A percentile compares a stretch with the other conserved stretches of the same genome.
Evolutionary conservation across 2,888 invertebrate species (phyloP).

Genomic region (Nezara viridula): DNA sequence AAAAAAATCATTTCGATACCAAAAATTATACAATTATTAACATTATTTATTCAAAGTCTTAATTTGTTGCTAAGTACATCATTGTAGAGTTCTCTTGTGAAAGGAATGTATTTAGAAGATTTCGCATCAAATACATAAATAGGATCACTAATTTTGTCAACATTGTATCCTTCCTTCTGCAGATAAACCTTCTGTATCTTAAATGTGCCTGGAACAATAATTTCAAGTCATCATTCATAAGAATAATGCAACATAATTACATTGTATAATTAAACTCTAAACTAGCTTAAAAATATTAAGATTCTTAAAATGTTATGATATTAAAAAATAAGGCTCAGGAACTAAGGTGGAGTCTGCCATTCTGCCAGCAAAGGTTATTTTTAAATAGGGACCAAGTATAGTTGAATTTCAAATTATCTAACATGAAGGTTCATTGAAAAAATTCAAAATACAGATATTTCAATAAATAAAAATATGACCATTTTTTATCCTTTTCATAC

Average conservation of each 20-base stretch:
- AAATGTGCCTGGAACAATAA: conserved; percentile 84
- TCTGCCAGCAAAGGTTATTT: too few relatives aligned
- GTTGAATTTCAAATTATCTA: too few relatives aligned
- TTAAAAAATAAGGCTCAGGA: not conserved
- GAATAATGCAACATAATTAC: not conserved
- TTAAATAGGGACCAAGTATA: too few relatives aligned
- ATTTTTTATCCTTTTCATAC: too few relatives aligned
- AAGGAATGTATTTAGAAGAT: conserved; percentile 69
- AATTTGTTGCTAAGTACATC: conserved; percentile 59
- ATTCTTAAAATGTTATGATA: too few relatives aligned
- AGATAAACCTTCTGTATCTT: conserved; percentile 96
- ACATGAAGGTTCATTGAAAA: too few relatives aligned
- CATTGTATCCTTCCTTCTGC: conserved; percentile 90
- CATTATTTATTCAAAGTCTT: conserved; percentile 52
- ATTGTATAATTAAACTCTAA: not conserved
- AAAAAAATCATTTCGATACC: conserved; percentile 28
- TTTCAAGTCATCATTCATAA: not conserved
- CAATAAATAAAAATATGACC: too few relatives aligned
- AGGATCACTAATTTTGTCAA: conserved; percentile 70
- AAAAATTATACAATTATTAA: conserved; percentile 48
- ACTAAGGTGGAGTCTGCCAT: too few relatives aligned
- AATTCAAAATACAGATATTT: too few relatives aligned
- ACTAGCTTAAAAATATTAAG: not conserved
- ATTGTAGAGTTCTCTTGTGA: conserved; percentile 68
- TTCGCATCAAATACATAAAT: conserved; percentile 70